phyloP scores from a whole-genome alignment of 2,888 invertebrate genomes.

The Hecatera dysodea region DNA sequence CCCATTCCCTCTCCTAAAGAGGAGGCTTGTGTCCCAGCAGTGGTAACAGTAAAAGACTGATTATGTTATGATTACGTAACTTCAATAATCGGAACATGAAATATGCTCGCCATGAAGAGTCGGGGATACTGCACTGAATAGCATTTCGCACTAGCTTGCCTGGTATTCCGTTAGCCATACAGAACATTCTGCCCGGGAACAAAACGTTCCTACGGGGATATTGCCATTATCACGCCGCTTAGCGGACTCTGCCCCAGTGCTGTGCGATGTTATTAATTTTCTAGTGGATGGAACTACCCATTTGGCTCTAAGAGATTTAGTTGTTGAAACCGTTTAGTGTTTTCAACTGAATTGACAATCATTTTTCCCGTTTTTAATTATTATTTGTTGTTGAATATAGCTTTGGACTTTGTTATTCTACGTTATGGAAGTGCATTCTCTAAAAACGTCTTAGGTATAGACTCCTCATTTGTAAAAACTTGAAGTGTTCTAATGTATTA shows the following conservation, averaged over 20 bases:
- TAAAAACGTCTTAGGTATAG: neutral
- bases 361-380: neutral
- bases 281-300: conserved; percentile 27
- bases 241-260: conserved; percentile 12
- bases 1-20: too few species aligned
- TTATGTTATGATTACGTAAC: too few species aligned
- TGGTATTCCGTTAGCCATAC: conserved; percentile 43
- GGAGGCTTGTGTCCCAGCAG: too few species aligned
- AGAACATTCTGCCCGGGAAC: conserved; percentile 32
- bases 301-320: conserved; percentile 31
- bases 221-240: conserved; percentile 53
- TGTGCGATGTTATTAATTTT: conserved; percentile 52
- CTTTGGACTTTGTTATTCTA: neutral
- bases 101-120: conserved; percentile 23
- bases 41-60: too few species aligned
- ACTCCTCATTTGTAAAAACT: neutral
- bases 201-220: conserved; percentile 55
- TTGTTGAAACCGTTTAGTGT: neutral
- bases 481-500: neutral
- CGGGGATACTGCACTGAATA: conserved; percentile 9
- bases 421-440: neutral
- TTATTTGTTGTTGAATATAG: too few species aligned
- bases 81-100: conserved; percentile 32
- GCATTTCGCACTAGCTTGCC: conserved; percentile 25
- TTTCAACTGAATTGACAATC: neutral